These are phyloP conservation scores for Indri indri DNA, from an alignment of 2,113 vertebrate genomes.

Conservation along the genomic window DNA sequence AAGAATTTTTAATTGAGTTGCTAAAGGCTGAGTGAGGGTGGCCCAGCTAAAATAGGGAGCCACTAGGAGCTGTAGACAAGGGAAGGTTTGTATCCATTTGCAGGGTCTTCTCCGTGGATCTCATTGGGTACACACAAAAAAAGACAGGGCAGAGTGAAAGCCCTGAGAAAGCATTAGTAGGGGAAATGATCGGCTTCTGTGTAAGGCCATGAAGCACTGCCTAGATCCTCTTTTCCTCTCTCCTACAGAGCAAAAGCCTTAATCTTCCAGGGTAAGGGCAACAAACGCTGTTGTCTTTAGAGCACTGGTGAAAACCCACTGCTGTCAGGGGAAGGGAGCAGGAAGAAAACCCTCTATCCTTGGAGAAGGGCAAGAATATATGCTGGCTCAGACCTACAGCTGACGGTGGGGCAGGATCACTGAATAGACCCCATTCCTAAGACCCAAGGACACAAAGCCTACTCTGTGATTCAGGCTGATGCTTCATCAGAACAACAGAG, in stretches of 20 bases:
- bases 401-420: neutral
- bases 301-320: neutral
- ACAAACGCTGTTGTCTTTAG: neutral
- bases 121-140: neutral
- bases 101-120: neutral
- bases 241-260: neutral
- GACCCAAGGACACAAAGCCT: neutral
- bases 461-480: neutral
- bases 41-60: neutral
- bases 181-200: neutral
- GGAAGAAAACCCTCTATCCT: neutral
- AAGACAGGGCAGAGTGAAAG: neutral
- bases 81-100: neutral
- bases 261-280: neutral
- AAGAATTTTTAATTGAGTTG: neutral
- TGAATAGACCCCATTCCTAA: neutral
- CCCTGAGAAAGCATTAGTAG: neutral
- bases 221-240: neutral
- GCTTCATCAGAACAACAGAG: neutral
- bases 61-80: neutral
- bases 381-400: neutral
- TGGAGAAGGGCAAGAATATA: neutral
- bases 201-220: neutral
- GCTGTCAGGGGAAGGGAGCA: neutral
- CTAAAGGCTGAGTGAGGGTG: neutral